These are phyloP conservation scores for Prosopocoilus inquinatus DNA, from an alignment of 2,888 invertebrate genomes.

Conservation along the genomic window DNA sequence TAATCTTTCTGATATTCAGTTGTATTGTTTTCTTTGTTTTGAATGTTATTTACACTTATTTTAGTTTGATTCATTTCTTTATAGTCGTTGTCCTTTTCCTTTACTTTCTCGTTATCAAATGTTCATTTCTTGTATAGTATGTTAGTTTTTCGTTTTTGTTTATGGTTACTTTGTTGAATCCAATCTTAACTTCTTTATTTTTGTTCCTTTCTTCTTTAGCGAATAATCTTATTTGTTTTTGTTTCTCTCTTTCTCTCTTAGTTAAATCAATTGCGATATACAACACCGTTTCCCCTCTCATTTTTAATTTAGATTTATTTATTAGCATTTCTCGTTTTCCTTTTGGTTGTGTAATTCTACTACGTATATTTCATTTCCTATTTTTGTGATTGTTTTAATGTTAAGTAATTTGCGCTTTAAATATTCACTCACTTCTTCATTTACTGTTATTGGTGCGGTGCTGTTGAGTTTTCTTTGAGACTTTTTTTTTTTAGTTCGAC, in stretches of 20 bases:
- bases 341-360: background rate
- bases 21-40: background rate
- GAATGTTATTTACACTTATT: background rate
- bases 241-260: background rate
- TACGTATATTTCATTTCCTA: no score
- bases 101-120: background rate
- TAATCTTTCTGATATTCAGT: background rate
- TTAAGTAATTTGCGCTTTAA: no score
- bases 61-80: background rate
- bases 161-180: background rate
- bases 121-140: background rate
- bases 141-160: no score
- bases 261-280: background rate
- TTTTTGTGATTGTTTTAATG: no score
- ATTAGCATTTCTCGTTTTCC: background rate
- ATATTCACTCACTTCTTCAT: no score
- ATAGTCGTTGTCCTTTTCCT: background rate
- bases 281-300: background rate
- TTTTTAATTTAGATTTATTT: background rate
- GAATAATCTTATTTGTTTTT: background rate
- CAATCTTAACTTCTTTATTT: background rate
- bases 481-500: no score
- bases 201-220: background rate
- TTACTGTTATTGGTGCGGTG: no score
- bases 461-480: no score